phyloP scores from a whole-genome alignment of 1,140 invertebrate species.

The Drosophila eugracilis region DNA sequence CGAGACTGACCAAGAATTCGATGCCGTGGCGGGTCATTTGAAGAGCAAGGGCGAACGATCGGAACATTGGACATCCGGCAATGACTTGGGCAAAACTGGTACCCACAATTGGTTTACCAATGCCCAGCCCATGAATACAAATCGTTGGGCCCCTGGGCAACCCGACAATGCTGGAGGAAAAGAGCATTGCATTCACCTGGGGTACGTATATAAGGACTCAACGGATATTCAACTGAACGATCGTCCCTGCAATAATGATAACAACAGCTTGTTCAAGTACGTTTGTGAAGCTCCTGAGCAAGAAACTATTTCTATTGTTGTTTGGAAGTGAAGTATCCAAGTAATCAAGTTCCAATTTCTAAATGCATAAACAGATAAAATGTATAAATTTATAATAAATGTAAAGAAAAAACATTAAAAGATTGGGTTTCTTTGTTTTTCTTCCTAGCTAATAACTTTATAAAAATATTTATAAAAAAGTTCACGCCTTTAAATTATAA shows the following conservation, averaged over 20 bases:
- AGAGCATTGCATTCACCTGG: constrained; percentile 51
- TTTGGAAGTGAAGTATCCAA: constrained; percentile 37
- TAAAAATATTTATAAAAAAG: too few species aligned
- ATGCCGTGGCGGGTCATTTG: constrained; percentile 9
- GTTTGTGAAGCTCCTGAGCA: constrained; percentile 86
- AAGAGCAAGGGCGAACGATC: neutral
- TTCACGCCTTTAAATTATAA: too few species aligned
- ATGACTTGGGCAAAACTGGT: constrained; percentile 42
- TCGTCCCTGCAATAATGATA: constrained; percentile 22
- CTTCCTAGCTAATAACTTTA: too few species aligned
- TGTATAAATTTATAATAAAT: too few species aligned
- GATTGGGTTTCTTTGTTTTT: too few species aligned
- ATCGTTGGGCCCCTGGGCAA: too few species aligned
- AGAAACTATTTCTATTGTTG: constrained; percentile 86
- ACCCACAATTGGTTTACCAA: constrained; percentile 39
- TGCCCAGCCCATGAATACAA: constrained; percentile 26
- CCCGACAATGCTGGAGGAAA: constrained; percentile 40
- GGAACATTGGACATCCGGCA: constrained; percentile 48
- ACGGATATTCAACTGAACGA: constrained; percentile 30
- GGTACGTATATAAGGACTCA: constrained; percentile 21
- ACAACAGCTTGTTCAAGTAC: constrained; percentile 46
- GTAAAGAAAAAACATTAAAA: too few species aligned
- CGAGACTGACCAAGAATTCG: constrained; percentile 37
- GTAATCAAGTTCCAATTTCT: too few species aligned
- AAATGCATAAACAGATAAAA: too few species aligned